Evolutionary conservation across 2,113 vertebrate genomes (phyloP).

Genomic region (Etheostoma cragini): DNA sequence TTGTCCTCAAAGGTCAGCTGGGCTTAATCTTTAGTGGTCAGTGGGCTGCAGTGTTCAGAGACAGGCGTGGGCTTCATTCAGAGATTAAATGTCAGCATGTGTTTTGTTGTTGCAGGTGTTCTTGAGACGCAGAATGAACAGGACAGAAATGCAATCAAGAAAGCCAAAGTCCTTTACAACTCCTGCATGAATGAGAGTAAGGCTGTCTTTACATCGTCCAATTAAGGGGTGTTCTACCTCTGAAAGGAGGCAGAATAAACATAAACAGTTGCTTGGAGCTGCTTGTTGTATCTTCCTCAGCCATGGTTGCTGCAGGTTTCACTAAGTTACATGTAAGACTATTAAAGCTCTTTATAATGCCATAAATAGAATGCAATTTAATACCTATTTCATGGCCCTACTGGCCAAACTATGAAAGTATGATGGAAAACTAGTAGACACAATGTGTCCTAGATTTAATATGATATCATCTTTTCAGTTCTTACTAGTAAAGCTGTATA

Average conservation of each 20-base stretch:
- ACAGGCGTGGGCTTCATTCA: constrained; percentile 27
- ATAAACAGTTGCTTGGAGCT: constrained; percentile 2
- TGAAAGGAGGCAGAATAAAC: neutral
- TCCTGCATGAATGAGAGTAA: constrained; percentile 98
- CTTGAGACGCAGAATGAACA: constrained; percentile 85
- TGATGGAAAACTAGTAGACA: neutral
- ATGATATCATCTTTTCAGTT: neutral
- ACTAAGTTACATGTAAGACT: neutral
- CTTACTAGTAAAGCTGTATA: neutral
- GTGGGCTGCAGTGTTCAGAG: constrained; percentile 44
- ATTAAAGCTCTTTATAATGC: neutral
- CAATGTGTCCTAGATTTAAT: neutral
- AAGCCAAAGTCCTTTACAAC: constrained; percentile 93
- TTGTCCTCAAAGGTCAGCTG: constrained; percentile 92
- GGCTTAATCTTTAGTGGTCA: constrained; percentile 16
- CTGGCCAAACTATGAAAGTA: neutral
- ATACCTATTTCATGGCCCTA: neutral
- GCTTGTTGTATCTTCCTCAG: neutral
- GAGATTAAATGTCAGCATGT: constrained; percentile 20
- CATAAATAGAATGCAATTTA: neutral
- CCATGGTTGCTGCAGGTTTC: neutral
- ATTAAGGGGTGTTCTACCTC: neutral
- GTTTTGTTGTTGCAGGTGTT: constrained; percentile 85
- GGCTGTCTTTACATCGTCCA: constrained; percentile 40
- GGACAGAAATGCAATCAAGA: constrained; percentile 91